These are phyloP conservation scores for Nerophis ophidion DNA, from an alignment of 2,113 vertebrate genomes.

Conservation along the genomic window DNA sequence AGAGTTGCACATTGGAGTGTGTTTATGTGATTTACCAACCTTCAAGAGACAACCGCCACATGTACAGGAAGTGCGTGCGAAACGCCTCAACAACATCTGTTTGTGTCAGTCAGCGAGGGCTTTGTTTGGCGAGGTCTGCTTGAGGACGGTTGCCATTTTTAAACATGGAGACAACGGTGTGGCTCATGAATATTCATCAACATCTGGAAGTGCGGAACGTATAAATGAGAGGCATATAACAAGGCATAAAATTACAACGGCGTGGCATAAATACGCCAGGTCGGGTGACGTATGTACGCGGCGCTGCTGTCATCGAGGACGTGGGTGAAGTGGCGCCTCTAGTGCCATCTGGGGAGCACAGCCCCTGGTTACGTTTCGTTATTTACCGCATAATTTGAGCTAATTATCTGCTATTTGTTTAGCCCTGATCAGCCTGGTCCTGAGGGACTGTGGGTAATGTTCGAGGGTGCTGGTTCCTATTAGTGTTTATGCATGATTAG, in stretches of 20 bases:
- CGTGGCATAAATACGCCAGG: slow-evolving; percentile 20
- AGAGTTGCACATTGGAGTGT: too few species aligned
- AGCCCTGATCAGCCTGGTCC: slow-evolving; percentile 21
- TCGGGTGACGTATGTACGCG: slow-evolving; percentile 27
- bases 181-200: slow-evolving; percentile 15
- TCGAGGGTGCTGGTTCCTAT: slow-evolving; percentile 41
- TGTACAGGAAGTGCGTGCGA: too few species aligned
- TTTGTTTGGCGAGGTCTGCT: too few species aligned
- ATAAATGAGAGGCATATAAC: too few species aligned
- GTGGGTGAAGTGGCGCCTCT: too few species aligned
- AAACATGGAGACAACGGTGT: not conserved
- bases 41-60: too few species aligned
- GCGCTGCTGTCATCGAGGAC: too few species aligned
- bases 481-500: slow-evolving; percentile 57
- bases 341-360: too few species aligned
- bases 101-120: not conserved
- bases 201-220: not conserved
- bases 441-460: slow-evolving; percentile 33
- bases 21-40: too few species aligned
- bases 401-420: slow-evolving; percentile 2
- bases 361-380: too few species aligned
- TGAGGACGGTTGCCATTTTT: not conserved
- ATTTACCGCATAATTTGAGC: not conserved
- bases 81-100: too few species aligned
- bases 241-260: not conserved